Conservation (phyloP, 2,888 invertebrate genomes). For the Epistrophe eligans region DNA sequence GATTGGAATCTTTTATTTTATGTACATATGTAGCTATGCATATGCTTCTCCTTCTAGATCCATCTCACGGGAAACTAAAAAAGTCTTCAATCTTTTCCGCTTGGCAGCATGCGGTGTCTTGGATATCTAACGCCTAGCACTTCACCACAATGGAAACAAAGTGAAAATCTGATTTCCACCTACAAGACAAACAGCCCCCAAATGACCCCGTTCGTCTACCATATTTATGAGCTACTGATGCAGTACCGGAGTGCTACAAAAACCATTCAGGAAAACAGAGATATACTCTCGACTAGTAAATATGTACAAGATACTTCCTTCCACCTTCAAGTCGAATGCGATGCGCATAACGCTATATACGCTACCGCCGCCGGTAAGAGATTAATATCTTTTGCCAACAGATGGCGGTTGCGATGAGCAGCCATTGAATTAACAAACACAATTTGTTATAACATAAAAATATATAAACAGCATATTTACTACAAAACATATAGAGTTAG, state of each 20-base stretch:
- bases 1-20: conserved; percentile 26
- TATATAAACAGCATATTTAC: not conserved
- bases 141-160: conserved; percentile 43
- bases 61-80: conserved; percentile 13
- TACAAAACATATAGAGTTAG: not conserved
- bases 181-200: conserved; percentile 44
- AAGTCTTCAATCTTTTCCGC: conserved; percentile 67
- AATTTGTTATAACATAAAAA: conserved; percentile 13
- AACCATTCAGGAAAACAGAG: conserved; percentile 30
- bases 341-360: too few relatives aligned
- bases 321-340: conserved; percentile 8
- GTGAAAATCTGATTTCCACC: conserved; percentile 66
- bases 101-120: conserved; percentile 50
- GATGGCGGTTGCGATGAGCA: conserved; percentile 31
- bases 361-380: not conserved
- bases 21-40: too few relatives aligned
- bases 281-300: not conserved
- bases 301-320: conserved; percentile 19
- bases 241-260: conserved; percentile 3
- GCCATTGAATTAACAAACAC: conserved; percentile 19
- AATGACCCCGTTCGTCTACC: conserved; percentile 53
- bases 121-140: conserved; percentile 45
- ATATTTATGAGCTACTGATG: conserved; percentile 17
- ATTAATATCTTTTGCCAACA: conserved; percentile 25
- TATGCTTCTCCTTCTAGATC: not conserved